Conservation (phyloP, 2,113 vertebrate genomes). For the Butorides virescens region DNA sequence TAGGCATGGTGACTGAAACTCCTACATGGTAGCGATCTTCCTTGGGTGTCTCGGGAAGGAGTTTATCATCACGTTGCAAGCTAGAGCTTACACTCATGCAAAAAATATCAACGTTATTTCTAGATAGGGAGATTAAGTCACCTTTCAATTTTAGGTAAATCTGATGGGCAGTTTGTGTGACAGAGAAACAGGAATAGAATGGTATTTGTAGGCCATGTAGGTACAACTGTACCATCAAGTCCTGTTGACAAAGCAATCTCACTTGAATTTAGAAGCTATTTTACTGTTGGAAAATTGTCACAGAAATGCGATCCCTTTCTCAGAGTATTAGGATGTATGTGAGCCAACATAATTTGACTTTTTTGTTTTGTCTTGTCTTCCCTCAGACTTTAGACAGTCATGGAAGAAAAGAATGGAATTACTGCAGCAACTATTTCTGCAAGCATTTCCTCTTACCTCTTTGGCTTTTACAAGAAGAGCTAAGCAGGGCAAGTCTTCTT, state of each 20-base stretch:
- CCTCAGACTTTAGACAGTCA: background rate
- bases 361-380: background rate
- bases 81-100: background rate
- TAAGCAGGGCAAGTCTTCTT: background rate
- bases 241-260: background rate
- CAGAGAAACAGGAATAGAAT: background rate
- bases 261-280: background rate
- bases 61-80: background rate
- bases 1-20: slow-evolving; percentile 20
- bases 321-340: background rate
- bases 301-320: background rate
- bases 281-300: background rate
- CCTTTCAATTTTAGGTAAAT: slow-evolving; percentile 8
- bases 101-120: slow-evolving; percentile 18
- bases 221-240: background rate
- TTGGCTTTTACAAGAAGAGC: background rate
- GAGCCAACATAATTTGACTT: background rate
- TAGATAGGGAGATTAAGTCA: slow-evolving; percentile 29
- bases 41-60: background rate
- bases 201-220: background rate
- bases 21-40: slow-evolving; percentile 12
- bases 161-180: background rate
- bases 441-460: background rate
- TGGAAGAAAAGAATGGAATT: background rate
- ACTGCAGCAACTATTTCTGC: background rate